Percentiles rank a stretch among this genome's conserved stretches.
phyloP scores from a whole-genome alignment of 1,140 invertebrate genomes.

The Colletes latitarsis region DNA sequence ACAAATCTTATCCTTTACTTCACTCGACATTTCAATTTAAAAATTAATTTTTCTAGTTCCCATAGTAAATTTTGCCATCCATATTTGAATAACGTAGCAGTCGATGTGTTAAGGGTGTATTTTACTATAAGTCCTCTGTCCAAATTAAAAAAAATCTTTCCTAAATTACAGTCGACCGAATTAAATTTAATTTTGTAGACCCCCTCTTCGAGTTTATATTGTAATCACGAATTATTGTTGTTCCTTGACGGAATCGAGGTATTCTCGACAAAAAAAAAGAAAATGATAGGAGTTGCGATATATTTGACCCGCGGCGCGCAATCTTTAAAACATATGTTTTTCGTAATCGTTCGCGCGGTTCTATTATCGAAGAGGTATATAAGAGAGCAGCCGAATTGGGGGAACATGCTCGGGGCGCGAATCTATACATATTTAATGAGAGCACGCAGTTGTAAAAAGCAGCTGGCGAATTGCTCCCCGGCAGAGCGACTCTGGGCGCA shows the following conservation, averaged over 20 bases:
- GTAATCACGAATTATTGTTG: too few relatives aligned
- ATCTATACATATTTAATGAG: slow-evolving; percentile 80
- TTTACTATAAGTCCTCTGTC: too few relatives aligned
- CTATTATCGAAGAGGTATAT: slow-evolving; percentile 53
- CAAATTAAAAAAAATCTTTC: too few relatives aligned
- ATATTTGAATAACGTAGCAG: too few relatives aligned
- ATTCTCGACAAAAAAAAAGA: slow-evolving; percentile 11
- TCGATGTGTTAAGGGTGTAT: too few relatives aligned
- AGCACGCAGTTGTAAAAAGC: slow-evolving; percentile 71
- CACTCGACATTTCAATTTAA: too few relatives aligned
- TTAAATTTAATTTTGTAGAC: too few relatives aligned
- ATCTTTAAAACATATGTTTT: slow-evolving; percentile 69
- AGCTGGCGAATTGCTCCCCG: slow-evolving; percentile 64
- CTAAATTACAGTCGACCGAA: too few relatives aligned
- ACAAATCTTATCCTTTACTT: too few relatives aligned
- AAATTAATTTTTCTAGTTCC: too few relatives aligned
- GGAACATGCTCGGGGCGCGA: slow-evolving; percentile 64
- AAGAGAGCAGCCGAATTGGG: slow-evolving; percentile 44
- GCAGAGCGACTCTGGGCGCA: slow-evolving; percentile 43
- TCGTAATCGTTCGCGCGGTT: slow-evolving; percentile 64
- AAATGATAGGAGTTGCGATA: slow-evolving; percentile 53
- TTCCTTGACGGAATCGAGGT: neutral
- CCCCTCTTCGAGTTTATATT: too few relatives aligned
- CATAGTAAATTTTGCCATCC: too few relatives aligned
- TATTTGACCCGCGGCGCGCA: slow-evolving; percentile 60